phyloP scores from a whole-genome alignment of 2,113 vertebrate species.

The Stercorarius parasiticus region DNA sequence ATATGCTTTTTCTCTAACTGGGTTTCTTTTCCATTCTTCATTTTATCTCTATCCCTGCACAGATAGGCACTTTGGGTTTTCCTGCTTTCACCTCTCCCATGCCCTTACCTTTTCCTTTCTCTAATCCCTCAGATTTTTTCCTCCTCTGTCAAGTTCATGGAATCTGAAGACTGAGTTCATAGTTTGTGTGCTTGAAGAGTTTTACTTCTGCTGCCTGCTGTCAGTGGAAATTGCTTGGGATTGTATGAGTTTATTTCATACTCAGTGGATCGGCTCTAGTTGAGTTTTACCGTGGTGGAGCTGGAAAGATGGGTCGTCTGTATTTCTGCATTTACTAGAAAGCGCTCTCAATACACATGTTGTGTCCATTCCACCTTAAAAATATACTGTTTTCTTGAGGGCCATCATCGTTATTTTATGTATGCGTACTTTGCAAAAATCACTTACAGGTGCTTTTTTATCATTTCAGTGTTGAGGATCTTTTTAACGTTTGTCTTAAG shows the following conservation, averaged over 20 bases:
- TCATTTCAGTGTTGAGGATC: not conserved
- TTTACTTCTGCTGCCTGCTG: conserved; percentile 55
- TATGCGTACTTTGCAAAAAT: not conserved
- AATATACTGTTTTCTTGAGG: conserved; percentile 14
- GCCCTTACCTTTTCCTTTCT: not conserved
- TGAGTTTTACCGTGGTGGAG: conserved; percentile 5
- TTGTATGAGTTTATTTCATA: conserved; percentile 50
- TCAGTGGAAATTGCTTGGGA: conserved; percentile 59
- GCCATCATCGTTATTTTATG: not conserved
- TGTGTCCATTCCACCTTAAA: not conserved
- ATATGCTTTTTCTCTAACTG: not conserved
- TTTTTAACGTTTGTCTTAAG: not conserved
- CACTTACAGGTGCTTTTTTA: not conserved
- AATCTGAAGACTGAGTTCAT: conserved; percentile 15
- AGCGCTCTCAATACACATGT: not conserved
- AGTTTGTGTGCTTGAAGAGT: conserved; percentile 5
- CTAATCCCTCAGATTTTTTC: not conserved
- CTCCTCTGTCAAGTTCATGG: not conserved
- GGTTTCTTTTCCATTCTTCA: not conserved
- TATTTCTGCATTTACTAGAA: not conserved
- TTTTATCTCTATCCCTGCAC: not conserved
- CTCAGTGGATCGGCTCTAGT: not conserved
- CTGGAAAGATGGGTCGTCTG: not conserved
- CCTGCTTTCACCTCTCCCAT: not conserved
- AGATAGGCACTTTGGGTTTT: not conserved